Evolutionary conservation across 2,113 vertebrate species (phyloP).

Genomic region (Protobothrops mucrosquamatus): DNA sequence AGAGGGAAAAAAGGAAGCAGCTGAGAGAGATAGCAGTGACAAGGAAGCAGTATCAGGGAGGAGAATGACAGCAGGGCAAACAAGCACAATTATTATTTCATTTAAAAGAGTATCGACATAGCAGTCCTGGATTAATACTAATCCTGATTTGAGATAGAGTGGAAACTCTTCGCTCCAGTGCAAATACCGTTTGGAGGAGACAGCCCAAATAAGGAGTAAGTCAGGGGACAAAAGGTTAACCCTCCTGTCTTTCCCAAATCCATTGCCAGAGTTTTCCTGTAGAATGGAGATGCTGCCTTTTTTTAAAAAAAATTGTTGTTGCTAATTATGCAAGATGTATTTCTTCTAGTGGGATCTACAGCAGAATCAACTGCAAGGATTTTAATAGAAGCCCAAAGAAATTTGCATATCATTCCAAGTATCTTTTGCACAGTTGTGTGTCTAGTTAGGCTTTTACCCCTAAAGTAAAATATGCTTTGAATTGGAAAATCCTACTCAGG

Average conservation of each 20-base stretch:
- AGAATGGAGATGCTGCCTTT: neutral
- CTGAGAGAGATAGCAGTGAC: neutral
- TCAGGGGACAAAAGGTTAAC: neutral
- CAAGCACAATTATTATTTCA: neutral
- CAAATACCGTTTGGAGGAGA: neutral
- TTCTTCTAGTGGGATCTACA: neutral
- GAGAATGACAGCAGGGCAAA: neutral
- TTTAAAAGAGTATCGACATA: neutral
- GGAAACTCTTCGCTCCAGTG: neutral
- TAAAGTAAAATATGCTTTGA: neutral
- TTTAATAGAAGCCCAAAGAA: neutral
- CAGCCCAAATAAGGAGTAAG: neutral
- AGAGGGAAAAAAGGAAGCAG: neutral
- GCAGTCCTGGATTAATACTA: neutral
- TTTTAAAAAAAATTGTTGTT: neutral
- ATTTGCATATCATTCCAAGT: too few relatives aligned
- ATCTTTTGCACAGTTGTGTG: neutral
- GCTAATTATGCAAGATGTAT: neutral
- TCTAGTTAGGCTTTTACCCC: neutral
- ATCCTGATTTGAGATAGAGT: neutral
- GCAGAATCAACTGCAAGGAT: neutral
- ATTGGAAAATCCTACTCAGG: neutral
- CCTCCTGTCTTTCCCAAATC: neutral
- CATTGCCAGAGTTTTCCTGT: neutral
- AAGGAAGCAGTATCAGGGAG: neutral